phyloP scores from a whole-genome alignment of 2,113 vertebrate species.

The Prionailurus bengalensis region DNA sequence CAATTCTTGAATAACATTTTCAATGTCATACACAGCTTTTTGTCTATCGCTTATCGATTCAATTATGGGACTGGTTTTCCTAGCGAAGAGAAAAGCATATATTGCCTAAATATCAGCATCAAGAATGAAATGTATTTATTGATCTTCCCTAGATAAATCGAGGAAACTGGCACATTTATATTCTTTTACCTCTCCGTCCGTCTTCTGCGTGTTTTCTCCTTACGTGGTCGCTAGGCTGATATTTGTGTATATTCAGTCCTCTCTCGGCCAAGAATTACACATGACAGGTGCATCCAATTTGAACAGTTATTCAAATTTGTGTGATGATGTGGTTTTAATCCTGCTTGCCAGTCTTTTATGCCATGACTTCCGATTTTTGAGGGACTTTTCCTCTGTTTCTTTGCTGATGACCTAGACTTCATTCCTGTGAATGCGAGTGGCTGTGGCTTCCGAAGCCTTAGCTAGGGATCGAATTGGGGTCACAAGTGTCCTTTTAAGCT shows the following conservation, averaged over 20 bases:
- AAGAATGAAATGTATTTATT: not conserved
- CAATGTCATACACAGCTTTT: slow-evolving; percentile 4
- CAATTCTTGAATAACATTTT: not conserved
- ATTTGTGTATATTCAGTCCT: not conserved
- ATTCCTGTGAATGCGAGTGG: fast-evolving
- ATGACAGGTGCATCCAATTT: too few relatives aligned
- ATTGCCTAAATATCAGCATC: not conserved
- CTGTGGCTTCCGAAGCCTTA: not conserved
- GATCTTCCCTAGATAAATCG: not conserved
- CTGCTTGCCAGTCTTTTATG: not conserved
- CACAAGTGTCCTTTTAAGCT: not conserved
- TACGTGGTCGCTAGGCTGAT: not conserved
- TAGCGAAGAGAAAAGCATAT: not conserved
- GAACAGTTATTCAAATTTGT: not conserved
- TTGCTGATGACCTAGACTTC: not conserved
- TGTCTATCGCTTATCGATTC: slow-evolving; percentile 63
- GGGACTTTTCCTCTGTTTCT: not conserved
- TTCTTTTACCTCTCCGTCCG: not conserved
- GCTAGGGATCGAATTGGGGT: not conserved
- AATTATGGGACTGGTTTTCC: slow-evolving; percentile 35
- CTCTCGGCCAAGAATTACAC: not conserved
- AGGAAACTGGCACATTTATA: not conserved
- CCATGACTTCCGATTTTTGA: not conserved
- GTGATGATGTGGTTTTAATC: not conserved
- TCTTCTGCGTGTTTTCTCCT: fast-evolving